Conservation (phyloP, 2,888 invertebrate species). For the Malacosoma neustria region DNA sequence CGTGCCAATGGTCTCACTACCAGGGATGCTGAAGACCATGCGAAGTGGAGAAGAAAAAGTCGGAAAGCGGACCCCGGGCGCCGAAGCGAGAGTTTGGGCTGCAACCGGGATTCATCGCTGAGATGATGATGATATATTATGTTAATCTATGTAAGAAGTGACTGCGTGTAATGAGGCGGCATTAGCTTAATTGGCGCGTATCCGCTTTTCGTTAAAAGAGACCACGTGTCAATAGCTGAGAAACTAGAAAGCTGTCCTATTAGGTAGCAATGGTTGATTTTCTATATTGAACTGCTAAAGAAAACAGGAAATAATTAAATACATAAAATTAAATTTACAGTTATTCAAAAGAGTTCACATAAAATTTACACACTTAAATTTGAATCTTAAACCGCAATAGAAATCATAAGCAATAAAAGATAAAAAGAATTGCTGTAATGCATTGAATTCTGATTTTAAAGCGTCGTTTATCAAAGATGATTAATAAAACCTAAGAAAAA, state of each 20-base stretch:
- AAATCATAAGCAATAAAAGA: not conserved
- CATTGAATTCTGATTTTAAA: not conserved
- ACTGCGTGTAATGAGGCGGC: not conserved
- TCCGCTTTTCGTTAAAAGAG: not conserved
- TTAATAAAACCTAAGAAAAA: constrained; percentile 2
- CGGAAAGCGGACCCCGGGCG: no score
- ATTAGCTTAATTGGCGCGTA: not conserved
- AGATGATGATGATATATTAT: no score
- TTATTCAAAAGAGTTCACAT: not conserved
- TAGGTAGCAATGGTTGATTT: not conserved
- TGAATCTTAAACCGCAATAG: not conserved
- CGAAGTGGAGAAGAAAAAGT: no score
- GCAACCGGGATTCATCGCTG: no score
- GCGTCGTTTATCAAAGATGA: not conserved
- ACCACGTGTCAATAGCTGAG: not conserved
- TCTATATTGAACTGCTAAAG: not conserved
- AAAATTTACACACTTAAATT: not conserved
- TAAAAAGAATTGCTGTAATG: not conserved
- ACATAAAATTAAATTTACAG: not conserved
- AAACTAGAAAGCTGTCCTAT: not conserved
- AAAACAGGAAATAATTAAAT: not conserved
- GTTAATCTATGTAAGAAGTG: no score
- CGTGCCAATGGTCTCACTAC: no score
- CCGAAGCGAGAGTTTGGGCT: no score
- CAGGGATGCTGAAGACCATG: no score